Base-by-base conservation (phyloP, 2,888 invertebrate genomes). In the Smittia aterrima region DNA sequence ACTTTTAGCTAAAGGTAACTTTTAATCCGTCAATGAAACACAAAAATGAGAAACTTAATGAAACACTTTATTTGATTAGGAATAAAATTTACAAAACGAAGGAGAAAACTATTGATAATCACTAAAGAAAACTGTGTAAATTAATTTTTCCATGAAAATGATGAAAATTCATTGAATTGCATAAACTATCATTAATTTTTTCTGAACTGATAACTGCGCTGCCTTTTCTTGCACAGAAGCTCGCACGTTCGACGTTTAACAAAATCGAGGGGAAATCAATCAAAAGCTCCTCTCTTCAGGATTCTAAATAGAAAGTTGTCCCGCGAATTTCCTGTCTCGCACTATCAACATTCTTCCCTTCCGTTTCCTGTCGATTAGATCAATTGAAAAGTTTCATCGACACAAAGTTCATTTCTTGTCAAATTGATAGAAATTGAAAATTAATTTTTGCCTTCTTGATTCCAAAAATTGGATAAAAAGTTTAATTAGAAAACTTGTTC, bases 131-230 rank as follows among this genome's bases (percentile, higher is more conserved):
- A 27, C 53, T 62, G 40, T 72, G 72, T 72, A 72, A 58, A 72
- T 38, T 72, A 27, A 22, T 64, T 64, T 64, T 27, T 27, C 54
- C 54, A 40, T 62, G 20, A 70, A 70, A 40, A 47, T 41, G 25
- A 62, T 62, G 72, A 62, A 22, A 18, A 66, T 62, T 66, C 74
- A 74, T 74, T 74, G 74, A 74, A 74, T 74, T 74, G 74, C 74
- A 74, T 66, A 74, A 64, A 74, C 74, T 74, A 74, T 74, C 74
- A 74, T 47, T 74, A 74, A 74, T 74, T 72, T 72, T 73, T 41
- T 40, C 25, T 25, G n/a, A 74, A 66, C 25, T 18, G 40, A 62
- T 16, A 22, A 72, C 47, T 2, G 4, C 47, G 32, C 32, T 32
- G 32, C 32, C 32, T 32, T 32, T 9, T n/a, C n/a, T n/a, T n/a